Percentiles rank a stretch among this genome's conserved stretches.
Conservation (phyloP, 1,140 invertebrate genomes). For the Xylocopa sonorina region DNA sequence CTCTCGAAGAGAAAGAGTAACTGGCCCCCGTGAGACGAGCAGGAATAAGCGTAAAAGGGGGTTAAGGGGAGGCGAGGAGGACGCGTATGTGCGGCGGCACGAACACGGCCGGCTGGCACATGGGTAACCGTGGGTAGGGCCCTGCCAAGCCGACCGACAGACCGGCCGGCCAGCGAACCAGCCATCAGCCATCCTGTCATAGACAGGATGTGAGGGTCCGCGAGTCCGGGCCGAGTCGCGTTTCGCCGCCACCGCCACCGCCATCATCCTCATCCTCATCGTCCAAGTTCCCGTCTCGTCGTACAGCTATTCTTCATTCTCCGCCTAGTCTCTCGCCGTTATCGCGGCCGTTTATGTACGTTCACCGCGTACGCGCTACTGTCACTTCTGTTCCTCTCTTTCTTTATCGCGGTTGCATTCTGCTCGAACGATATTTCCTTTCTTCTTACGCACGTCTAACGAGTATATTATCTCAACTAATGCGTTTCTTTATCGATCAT, state of each 20-base stretch:
- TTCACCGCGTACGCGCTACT: constrained; percentile 16
- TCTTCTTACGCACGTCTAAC: neutral
- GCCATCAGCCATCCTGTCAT: constrained; percentile 77
- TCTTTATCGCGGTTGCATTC: constrained; percentile 14
- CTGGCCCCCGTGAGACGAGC: constrained; percentile 75
- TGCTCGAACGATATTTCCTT: neutral
- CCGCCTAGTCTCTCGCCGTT: constrained; percentile 10
- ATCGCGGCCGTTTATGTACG: constrained; percentile 41
- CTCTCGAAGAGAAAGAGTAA: constrained; percentile 66
- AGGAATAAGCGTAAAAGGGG: constrained; percentile 27
- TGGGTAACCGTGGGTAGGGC: constrained; percentile 66
- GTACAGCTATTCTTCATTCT: constrained; percentile 63
- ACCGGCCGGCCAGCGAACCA: constrained; percentile 54
- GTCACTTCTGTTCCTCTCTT: neutral
- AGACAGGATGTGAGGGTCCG: constrained; percentile 81
- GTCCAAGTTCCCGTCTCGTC: constrained; percentile 41
- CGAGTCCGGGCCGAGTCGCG: constrained; percentile 64
- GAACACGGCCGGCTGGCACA: constrained; percentile 20
- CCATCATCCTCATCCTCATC: constrained; percentile 32
- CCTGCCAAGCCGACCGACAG: constrained; percentile 61
- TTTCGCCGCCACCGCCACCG: constrained; percentile 35
- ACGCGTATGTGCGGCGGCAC: constrained; percentile 9
- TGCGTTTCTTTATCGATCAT: no score
- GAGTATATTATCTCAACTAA: no score
- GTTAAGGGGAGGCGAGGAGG: constrained; percentile 1